Conservation (phyloP, 2,888 invertebrate genomes). For the Punctoribates punctum region DNA sequence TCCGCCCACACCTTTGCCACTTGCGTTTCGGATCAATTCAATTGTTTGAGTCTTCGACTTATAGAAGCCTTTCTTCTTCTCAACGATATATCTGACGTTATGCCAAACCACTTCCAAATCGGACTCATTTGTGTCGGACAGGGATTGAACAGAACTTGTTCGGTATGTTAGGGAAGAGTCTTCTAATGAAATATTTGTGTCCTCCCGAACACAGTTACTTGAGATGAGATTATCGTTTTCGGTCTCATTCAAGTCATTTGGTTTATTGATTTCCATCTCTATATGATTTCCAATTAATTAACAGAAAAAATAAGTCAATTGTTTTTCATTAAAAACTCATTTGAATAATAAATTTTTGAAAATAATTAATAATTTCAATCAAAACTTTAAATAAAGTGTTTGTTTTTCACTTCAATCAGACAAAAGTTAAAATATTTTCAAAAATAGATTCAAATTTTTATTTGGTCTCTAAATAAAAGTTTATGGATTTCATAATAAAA, state of each 20-base stretch:
- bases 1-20: constrained; percentile 28
- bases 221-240: background rate
- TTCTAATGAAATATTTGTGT: background rate
- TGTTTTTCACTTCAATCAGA: too few relatives aligned
- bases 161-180: background rate
- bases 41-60: background rate
- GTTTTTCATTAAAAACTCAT: too few relatives aligned
- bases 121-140: background rate
- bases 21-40: constrained; percentile 34
- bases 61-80: background rate
- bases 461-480: too few relatives aligned
- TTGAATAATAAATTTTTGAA: too few relatives aligned
- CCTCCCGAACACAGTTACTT: too few relatives aligned
- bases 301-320: background rate
- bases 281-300: background rate
- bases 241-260: background rate
- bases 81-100: constrained; percentile 26
- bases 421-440: too few relatives aligned
- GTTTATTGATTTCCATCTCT: constrained; percentile 4
- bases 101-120: constrained; percentile 37
- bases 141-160: background rate
- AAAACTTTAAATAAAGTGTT: too few relatives aligned
- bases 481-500: too few relatives aligned
- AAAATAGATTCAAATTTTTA: too few relatives aligned
- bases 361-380: too few relatives aligned